Percentiles rank a stretch among this genome's conserved stretches.
Evolutionary conservation across 2,113 vertebrate species (phyloP).

Genomic region (Dendrocopos noguchii): DNA sequence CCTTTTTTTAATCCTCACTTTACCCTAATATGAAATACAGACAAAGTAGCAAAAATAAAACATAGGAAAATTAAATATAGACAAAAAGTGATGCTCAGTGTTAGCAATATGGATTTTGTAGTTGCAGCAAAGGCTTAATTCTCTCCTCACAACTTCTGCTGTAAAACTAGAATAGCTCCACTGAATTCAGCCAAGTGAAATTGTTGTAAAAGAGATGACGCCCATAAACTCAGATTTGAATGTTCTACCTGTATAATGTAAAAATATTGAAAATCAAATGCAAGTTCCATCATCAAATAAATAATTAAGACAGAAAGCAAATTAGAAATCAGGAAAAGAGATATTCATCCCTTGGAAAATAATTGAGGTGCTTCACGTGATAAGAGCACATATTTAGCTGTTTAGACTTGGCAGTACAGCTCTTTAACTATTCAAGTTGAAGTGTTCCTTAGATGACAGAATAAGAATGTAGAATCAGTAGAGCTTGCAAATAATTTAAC

Average conservation of each 20-base stretch:
- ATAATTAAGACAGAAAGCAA: not conserved
- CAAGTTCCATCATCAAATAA: not conserved
- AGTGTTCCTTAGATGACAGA: not conserved
- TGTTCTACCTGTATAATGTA: not conserved
- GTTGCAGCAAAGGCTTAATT: not conserved
- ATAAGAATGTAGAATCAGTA: not conserved
- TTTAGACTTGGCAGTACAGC: not conserved
- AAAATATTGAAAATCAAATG: conserved; percentile 1
- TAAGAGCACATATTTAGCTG: not conserved
- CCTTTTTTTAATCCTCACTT: not conserved
- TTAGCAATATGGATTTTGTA: not conserved
- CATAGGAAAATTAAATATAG: not conserved
- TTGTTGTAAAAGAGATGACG: not conserved
- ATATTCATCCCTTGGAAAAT: not conserved
- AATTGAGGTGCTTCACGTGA: not conserved
- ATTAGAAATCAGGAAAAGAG: not conserved
- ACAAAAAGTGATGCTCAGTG: not conserved
- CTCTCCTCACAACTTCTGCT: not conserved
- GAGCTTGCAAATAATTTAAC: not conserved
- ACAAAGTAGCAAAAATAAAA: not conserved
- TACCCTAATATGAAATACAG: not conserved
- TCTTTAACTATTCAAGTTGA: not conserved
- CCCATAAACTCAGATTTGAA: not conserved
- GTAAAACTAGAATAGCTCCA: not conserved
- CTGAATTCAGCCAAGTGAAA: not conserved